Evolutionary conservation across 2,888 invertebrate species (phyloP).

Genomic region (Diarsia dahlii): DNA sequence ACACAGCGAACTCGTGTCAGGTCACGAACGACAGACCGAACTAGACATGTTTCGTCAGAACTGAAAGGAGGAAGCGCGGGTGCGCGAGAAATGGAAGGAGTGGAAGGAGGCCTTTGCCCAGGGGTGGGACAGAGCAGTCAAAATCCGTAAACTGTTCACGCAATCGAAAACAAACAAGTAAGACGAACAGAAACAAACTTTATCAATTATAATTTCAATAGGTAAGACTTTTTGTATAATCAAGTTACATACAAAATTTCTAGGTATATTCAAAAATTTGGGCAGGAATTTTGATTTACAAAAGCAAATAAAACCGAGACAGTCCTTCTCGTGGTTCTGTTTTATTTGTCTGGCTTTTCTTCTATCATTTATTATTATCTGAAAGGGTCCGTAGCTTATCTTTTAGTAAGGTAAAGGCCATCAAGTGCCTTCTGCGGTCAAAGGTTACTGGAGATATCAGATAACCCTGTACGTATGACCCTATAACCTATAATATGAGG

Average conservation of each 20-base stretch:
- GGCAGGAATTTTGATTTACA: slow-evolving; percentile 24
- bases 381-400: slow-evolving; percentile 43
- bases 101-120: too few relatives aligned
- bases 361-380: slow-evolving; percentile 30
- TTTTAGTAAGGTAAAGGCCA: slow-evolving; percentile 23
- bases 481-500: slow-evolving; percentile 27
- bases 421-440: slow-evolving; percentile 48
- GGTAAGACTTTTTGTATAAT: slow-evolving; percentile 41
- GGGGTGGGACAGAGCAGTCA: background rate
- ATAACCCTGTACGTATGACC: slow-evolving; percentile 37
- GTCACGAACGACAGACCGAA: too few relatives aligned
- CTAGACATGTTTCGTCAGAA: too few relatives aligned
- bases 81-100: too few relatives aligned
- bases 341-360: slow-evolving; percentile 27
- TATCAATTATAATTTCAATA: slow-evolving; percentile 63
- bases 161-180: slow-evolving; percentile 31
- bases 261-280: slow-evolving; percentile 30
- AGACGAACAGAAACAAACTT: slow-evolving; percentile 56
- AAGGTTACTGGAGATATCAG: slow-evolving; percentile 56
- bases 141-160: slow-evolving; percentile 6
- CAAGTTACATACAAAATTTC: slow-evolving; percentile 45
- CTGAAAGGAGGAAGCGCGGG: too few relatives aligned
- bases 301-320: slow-evolving; percentile 9
- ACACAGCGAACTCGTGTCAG: too few relatives aligned
- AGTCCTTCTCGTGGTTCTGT: slow-evolving; percentile 1